A percentile compares a stretch with the other conserved stretches of the same genome.
Conservation (phyloP, 2,888 invertebrate genomes). For the Miltochrista miniata region DNA sequence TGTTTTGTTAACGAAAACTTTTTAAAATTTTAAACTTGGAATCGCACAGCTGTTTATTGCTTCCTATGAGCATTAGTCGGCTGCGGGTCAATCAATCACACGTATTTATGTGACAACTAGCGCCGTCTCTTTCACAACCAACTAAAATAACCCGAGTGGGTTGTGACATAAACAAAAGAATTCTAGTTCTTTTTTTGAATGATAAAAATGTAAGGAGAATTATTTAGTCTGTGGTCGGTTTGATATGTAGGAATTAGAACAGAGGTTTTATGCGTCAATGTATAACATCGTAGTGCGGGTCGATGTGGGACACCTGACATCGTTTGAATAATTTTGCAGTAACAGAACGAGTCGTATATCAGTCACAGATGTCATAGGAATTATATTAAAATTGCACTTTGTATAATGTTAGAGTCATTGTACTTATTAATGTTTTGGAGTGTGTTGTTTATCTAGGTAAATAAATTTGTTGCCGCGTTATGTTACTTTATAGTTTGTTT, state of each 20-base stretch:
- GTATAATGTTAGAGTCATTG: conserved; percentile 26
- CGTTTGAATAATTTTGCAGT: conserved; percentile 75
- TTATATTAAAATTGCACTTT: conserved; percentile 51
- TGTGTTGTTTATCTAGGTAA: too few species aligned
- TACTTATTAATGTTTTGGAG: conserved; percentile 8
- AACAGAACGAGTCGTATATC: conserved; percentile 66
- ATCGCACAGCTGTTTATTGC: conserved; percentile 74
- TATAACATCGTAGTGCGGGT: conserved; percentile 52
- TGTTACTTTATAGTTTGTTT: too few species aligned
- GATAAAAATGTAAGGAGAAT: conserved; percentile 39
- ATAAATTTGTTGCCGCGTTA: too few species aligned
- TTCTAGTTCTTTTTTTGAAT: conserved; percentile 39
- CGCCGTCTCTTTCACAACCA: conserved; percentile 57
- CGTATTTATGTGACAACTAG: conserved; percentile 77
- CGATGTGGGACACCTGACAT: conserved; percentile 68
- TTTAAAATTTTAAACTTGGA: conserved; percentile 29
- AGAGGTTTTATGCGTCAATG: conserved; percentile 44
- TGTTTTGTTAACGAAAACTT: conserved; percentile 24
- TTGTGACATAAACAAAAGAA: conserved; percentile 52
- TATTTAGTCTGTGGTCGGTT: conserved; percentile 44
- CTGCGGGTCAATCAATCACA: conserved; percentile 81
- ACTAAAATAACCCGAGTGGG: conserved; percentile 49
- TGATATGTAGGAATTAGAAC: conserved; percentile 43
- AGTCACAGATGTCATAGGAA: conserved; percentile 60
- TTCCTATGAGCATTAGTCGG: conserved; percentile 74